Percentiles rank a stretch among this genome's conserved stretches.
These are phyloP conservation scores for Clarias macrocephalus DNA, from an alignment of 2,113 vertebrate species.

Conservation along the genomic window DNA sequence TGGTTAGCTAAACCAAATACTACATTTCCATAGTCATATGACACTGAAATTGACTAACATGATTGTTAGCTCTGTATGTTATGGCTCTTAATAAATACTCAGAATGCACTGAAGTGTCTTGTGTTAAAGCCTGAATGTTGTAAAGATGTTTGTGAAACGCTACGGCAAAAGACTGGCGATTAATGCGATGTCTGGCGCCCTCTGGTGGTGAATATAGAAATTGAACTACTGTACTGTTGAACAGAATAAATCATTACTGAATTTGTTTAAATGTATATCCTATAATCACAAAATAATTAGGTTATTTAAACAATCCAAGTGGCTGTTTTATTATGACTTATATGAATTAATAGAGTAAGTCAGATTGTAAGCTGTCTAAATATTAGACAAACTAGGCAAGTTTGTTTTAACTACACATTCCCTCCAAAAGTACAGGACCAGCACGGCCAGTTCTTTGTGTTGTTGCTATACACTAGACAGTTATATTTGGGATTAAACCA, in stretches of 20 bases:
- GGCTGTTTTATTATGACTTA: not conserved
- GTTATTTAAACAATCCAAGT: not conserved
- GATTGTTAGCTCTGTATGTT: not conserved
- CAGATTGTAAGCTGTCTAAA: too few species aligned
- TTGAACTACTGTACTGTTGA: not conserved
- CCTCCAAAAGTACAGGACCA: too few species aligned
- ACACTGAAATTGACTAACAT: constrained; percentile 7
- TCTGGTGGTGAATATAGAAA: not conserved
- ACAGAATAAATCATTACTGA: not conserved
- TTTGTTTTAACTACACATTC: too few species aligned
- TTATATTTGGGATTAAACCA: too few species aligned
- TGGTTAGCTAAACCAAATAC: not conserved
- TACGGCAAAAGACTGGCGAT: not conserved
- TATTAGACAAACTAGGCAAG: too few species aligned
- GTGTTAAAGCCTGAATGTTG: not conserved
- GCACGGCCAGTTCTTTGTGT: too few species aligned
- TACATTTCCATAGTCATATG: not conserved
- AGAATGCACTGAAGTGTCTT: not conserved
- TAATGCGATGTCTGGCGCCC: not conserved
- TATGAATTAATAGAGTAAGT: too few species aligned
- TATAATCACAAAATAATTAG: not conserved
- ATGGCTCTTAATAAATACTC: not conserved
- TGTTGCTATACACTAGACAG: too few species aligned
- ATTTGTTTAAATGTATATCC: not conserved
- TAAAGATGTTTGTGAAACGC: not conserved